Evolutionary conservation across 2,888 invertebrate species (phyloP), one percentile per base, ranked within the genome.

Genomic region (Epicampocera succincta): DNA sequence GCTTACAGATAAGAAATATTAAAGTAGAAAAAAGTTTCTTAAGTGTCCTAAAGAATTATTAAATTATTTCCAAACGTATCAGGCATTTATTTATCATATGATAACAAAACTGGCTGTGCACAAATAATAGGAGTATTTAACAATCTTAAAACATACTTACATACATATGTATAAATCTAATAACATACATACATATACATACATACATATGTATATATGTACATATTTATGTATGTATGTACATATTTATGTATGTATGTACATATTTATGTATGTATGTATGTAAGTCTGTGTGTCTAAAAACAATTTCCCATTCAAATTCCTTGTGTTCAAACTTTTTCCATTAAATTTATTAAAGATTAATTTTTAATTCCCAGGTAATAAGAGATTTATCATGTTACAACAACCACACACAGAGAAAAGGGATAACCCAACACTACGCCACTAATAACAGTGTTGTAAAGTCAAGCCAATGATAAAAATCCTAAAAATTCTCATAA

Each of bases 401-500:
- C 25, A 63, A 38, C 42, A 48, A 79, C 44, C 46, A 40, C 38
- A 50, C 13, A 56, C 5, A 40, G 21, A 56, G 50, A 44, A 52
- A 65, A 65, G 52, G 80, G 80, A 75, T 80, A 80, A 71, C n/a
- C n/a, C 48, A 63, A 42, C 48, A 46, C 40, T 13, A 80, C 46
- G 63, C 15, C 48, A 60, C 52, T 71, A 75, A 80, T 68, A 72
- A 76, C 83, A 80, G 60, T 42, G 61, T 38, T 52, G n/a, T 46
- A 63, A 78, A 72, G 69, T 72, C 60, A 78, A 75, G 65, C 56
- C 76, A 80, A 79, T 80, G 73, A 75, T 79, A 75, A 73, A 77
- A 83, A 80, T 73, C 48, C 75, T 69, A 78, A 84, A 83, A 73
- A 80, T 81, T 84, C 83, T 69, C 83, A 84, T 81, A 81, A 81